Evolutionary conservation across 1,140 invertebrate genomes (phyloP), one percentile per base, ranked within the genome.

Genomic region (Drosophila watanabei): DNA sequence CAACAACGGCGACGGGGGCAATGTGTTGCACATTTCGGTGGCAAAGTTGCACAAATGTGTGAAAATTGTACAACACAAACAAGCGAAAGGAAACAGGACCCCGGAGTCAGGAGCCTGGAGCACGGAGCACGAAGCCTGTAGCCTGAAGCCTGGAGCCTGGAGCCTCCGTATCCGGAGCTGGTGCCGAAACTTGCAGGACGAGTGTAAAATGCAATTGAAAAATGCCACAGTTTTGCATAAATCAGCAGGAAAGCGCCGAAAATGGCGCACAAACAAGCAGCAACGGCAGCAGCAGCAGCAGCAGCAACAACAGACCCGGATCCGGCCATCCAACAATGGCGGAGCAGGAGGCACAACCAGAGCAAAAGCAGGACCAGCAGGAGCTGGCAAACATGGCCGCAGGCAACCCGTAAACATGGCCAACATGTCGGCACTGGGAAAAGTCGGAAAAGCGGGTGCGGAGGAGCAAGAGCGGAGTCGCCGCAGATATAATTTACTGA

Each of bases 211-310:
- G 85, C 85, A 88, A 88, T 88, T 89, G 84, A 88, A 88, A 87
- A 89, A 88, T 88, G 78, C 84, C 84, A 88, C 78, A 85, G 85
- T 85, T 86, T 88, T 88, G 85, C 84, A 88, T 88, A 88, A 89
- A 85, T 88, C 84, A 89, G 84, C 84, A 89, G 77, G 85, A 89
- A 88, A 89, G 85, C 85, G 85, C 78, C 80, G 73, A 88, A 80
- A 87, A 75, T 88, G 76, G 76, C 59, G 65, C 80, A 81, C 85
- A 84, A 84, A 84, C 81, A 86, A 79, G 66, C 77, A 65, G 32
- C 39, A 64, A 18, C n/a, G n/a, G 41, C 35, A 37, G 58, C 49
- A 60, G 39, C 59, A 49, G 48, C 18, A 66, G 52, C 51, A 14
- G 51, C 33, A 37, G 9, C 54, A 58, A 66, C 58, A 66, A 45